Evolutionary conservation across 1,140 invertebrate species (phyloP).

Genomic region (Diabrotica virgifera): DNA sequence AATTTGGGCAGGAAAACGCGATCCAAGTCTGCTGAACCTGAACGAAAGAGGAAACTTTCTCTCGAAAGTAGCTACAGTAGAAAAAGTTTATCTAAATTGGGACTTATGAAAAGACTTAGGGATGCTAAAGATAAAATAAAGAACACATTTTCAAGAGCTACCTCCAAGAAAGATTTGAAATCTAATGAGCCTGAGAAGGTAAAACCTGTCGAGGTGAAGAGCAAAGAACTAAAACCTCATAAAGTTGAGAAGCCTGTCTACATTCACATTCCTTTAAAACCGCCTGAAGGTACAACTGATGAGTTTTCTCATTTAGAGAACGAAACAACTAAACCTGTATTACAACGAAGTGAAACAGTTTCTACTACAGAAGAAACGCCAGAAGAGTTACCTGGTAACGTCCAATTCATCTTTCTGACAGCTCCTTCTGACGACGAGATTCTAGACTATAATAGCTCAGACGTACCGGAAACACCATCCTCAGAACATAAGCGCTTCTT

Average conservation of each 20-base stretch:
- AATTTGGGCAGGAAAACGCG: constrained; percentile 9
- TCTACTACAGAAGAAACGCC: constrained; percentile 27
- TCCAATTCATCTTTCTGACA: constrained; percentile 46
- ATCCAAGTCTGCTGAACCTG: constrained; percentile 41
- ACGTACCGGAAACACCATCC: constrained; percentile 41
- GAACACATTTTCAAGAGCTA: constrained; percentile 29
- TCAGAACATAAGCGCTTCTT: constrained; percentile 37
- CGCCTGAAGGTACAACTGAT: constrained; percentile 40
- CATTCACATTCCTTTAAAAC: constrained; percentile 47
- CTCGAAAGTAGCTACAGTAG: constrained; percentile 45
- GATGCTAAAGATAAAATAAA: constrained; percentile 41
- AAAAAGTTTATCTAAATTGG: constrained; percentile 42
- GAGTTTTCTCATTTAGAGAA: constrained; percentile 43
- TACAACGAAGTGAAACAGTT: constrained; percentile 16
- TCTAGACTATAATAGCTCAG: constrained; percentile 34
- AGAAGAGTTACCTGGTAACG: constrained; percentile 21
- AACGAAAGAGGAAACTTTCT: constrained; percentile 41
- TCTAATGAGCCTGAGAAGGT: constrained; percentile 20
- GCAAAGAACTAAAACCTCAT: constrained; percentile 10
- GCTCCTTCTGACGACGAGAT: constrained; percentile 46
- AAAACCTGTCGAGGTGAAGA: background rate
- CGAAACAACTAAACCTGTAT: constrained; percentile 12
- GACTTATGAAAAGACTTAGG: constrained; percentile 41
- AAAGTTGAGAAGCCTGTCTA: constrained; percentile 34
- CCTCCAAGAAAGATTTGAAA: constrained; percentile 15